phyloP scores from a whole-genome alignment of 2,797 vertebrate species.

The Syncerus caffer region DNA sequence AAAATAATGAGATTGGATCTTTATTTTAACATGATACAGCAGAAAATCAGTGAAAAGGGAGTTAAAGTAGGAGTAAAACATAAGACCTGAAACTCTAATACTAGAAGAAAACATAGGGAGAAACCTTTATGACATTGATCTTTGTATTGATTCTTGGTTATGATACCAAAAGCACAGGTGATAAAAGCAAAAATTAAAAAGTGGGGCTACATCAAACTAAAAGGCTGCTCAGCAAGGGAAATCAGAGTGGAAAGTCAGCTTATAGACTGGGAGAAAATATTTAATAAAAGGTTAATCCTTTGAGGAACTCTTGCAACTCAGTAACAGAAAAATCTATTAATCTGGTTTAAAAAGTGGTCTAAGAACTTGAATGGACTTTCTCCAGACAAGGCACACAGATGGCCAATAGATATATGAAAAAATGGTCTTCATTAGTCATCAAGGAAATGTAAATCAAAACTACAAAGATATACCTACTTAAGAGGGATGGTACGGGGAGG shows the following conservation, averaged over 20 bases:
- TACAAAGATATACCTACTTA: neutral
- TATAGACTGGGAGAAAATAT: neutral
- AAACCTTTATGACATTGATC: neutral
- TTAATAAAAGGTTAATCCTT: neutral
- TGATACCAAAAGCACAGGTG: neutral
- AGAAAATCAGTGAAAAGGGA: neutral
- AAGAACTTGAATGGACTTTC: neutral
- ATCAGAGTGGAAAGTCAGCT: neutral
- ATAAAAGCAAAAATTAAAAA: neutral
- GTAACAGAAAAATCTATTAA: neutral
- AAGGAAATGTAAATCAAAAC: neutral
- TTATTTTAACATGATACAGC: neutral
- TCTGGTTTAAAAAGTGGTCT: neutral
- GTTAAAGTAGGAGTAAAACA: neutral
- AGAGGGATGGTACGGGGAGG: no score
- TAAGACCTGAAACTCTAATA: neutral
- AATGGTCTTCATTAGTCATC: neutral
- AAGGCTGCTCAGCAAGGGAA: neutral
- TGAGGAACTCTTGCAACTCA: neutral
- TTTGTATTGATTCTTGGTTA: neutral
- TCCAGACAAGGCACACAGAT: neutral
- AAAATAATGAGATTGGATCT: neutral
- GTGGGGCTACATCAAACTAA: neutral
- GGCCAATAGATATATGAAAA: neutral
- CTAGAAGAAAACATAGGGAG: neutral